A percentile compares a stretch with the other conserved stretches of the same genome.
These are phyloP conservation scores for Drosophila micromelanica DNA, from an alignment of 1,140 invertebrate genomes.

Conservation along the genomic window DNA sequence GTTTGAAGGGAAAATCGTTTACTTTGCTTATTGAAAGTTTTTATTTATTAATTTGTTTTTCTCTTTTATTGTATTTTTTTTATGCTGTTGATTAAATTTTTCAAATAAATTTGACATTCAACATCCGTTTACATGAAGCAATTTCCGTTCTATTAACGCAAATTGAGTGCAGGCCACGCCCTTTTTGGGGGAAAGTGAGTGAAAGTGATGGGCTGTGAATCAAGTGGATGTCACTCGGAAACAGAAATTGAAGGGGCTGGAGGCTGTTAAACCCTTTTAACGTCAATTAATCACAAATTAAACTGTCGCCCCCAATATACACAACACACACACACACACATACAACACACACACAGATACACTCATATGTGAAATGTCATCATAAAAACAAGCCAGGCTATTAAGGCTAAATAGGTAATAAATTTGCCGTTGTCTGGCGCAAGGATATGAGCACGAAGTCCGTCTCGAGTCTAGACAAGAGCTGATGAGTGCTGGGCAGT, in stretches of 20 bases:
- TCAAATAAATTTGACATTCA: constrained; percentile 74
- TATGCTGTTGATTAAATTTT: constrained; percentile 37
- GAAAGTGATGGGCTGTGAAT: constrained; percentile 64
- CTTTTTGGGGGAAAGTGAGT: constrained; percentile 45
- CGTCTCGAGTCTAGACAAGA: constrained; percentile 55
- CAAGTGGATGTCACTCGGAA: constrained; percentile 42
- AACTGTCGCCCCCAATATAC: constrained; percentile 57
- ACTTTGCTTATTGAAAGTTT: background rate
- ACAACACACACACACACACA: constrained; percentile 25
- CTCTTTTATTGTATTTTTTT: background rate
- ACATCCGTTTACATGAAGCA: constrained; percentile 70
- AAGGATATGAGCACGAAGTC: constrained; percentile 55
- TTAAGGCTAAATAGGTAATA: constrained; percentile 82
- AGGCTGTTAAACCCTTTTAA: constrained; percentile 77
- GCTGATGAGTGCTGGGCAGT: background rate
- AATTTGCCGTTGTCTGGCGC: constrained; percentile 73
- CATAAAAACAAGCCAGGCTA: constrained; percentile 78
- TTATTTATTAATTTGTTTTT: constrained; percentile 24
- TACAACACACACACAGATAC: background rate
- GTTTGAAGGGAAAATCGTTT: too few species aligned
- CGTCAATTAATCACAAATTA: constrained; percentile 83
- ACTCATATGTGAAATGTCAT: constrained; percentile 43
- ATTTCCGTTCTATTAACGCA: constrained; percentile 70
- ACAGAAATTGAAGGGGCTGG: constrained; percentile 1
- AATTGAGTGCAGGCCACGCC: constrained; percentile 62